A percentile compares a stretch with the other conserved stretches of the same genome.
These are phyloP conservation scores for Phymastichus coffea DNA, from an alignment of 1,140 invertebrate species.

Conservation along the genomic window DNA sequence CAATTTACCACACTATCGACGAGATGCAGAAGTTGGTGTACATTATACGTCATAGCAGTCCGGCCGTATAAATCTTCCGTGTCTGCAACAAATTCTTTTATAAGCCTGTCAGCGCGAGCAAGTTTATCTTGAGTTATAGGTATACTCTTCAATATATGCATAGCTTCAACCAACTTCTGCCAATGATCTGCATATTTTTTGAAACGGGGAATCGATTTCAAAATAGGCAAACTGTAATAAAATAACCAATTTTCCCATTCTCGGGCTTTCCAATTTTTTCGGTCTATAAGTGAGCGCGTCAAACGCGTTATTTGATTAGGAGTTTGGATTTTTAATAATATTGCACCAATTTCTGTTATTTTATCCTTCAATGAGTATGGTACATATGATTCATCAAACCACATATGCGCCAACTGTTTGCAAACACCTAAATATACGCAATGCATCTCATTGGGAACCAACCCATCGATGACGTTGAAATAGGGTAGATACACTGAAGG, in stretches of 20 bases:
- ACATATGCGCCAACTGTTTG: not conserved
- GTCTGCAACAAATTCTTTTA: constrained; percentile 3
- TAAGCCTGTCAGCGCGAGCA: not conserved
- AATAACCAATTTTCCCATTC: constrained; percentile 28
- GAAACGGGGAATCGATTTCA: not conserved
- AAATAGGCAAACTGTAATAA: constrained; percentile 23
- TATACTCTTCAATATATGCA: not conserved
- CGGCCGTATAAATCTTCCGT: constrained; percentile 11
- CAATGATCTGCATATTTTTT: constrained; percentile 18
- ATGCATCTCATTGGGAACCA: constrained; percentile 10
- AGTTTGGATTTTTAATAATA: constrained; percentile 6
- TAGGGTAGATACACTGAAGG: not conserved
- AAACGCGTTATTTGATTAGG: constrained; percentile 23
- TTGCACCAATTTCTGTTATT: not conserved
- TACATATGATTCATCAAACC: constrained; percentile 1
- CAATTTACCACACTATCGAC: constrained; percentile 20
- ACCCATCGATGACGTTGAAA: constrained; percentile 5
- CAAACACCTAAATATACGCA: not conserved
- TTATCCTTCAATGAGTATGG: not conserved
- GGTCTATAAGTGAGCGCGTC: constrained; percentile 1
- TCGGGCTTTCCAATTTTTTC: constrained; percentile 20
- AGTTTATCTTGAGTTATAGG: not conserved
- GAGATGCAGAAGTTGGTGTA: constrained; percentile 28
- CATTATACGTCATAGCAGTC: constrained; percentile 20
- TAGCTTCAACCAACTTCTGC: constrained; percentile 13